Base-by-base conservation (phyloP, 1,140 invertebrate genomes). In the Ostrea denselamellosa region DNA sequence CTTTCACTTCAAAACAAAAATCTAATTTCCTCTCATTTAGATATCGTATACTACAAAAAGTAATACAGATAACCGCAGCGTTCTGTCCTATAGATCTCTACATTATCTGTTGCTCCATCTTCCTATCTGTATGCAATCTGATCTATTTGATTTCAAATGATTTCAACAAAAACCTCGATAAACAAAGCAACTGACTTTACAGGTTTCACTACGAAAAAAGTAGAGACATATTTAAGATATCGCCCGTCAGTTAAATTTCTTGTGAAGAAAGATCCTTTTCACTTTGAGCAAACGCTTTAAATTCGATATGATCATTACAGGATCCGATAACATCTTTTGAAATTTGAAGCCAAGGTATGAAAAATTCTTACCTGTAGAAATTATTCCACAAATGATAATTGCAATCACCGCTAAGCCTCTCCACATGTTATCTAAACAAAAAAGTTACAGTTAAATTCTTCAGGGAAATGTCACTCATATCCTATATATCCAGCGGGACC, bases 371-470 rank as follows among this genome's bases (percentile, higher is more conserved):
- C 68, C 68, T 77, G 68, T 77, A 77, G 68, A 77, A 77, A 77
- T 77, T 77, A 77, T 77, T 77, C 68, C 68, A 77, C 68, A 77
- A 77, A 77, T 44, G 25, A 77, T 77, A 77, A 77, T 77, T 77
- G 68, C 10, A 14, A 34, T 34, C 22, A 77, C 68, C 68, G 28
- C 25, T 34, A 77, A 77, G 28, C 68, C 12, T 34, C 28, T 77
- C 68, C 68, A 77, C 68, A 77, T 77, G 68, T 77, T 77, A 77
- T 77, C 68, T 77, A 77, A 77, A 77, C 68, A 77, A 77, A 77
- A 77, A 25, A 77, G 25, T 34, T 34, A 77, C 9, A 28, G 22
- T 77, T 77, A 12, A 77, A 34, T 12, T 77, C 22, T 77, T 28
- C 68, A 34, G 7, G 68, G 9, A 77, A 77, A 77, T 14, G 68